Evolutionary conservation across 2,888 invertebrate species (phyloP).

Genomic region (Tenthredo notha): DNA sequence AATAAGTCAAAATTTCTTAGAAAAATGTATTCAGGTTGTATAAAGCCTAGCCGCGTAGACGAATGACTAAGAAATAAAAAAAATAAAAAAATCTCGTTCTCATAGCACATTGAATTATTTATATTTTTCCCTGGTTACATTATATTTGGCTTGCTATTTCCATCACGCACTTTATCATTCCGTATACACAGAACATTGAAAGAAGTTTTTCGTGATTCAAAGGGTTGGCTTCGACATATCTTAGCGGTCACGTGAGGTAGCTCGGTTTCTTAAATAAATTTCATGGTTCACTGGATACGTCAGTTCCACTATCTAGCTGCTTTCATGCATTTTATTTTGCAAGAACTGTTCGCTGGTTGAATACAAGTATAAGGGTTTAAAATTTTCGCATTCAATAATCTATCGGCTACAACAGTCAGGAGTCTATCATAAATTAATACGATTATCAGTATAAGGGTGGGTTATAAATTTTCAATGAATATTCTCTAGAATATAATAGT

Average conservation of each 20-base stretch:
- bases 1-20: not conserved
- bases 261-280: slow-evolving; percentile 18
- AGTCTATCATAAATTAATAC: not conserved
- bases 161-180: slow-evolving; percentile 8
- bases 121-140: not conserved
- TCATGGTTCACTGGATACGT: not conserved
- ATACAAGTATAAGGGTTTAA: not conserved
- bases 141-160: slow-evolving; percentile 9
- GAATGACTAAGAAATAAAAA: not conserved
- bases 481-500: not conserved
- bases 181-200: not conserved
- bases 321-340: not conserved
- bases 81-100: not conserved
- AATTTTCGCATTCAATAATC: not conserved
- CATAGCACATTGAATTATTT: slow-evolving; percentile 8
- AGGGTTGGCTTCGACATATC: slow-evolving; percentile 28
- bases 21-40: not conserved
- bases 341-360: not conserved
- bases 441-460: not conserved
- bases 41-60: not conserved
- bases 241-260: not conserved
- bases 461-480: not conserved
- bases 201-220: slow-evolving; percentile 15
- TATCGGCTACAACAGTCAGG: not conserved
- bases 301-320: slow-evolving; percentile 13